Evolutionary conservation across 2,888 invertebrate genomes (phyloP).

Genomic region (Acanthosepion pharaonis): DNA sequence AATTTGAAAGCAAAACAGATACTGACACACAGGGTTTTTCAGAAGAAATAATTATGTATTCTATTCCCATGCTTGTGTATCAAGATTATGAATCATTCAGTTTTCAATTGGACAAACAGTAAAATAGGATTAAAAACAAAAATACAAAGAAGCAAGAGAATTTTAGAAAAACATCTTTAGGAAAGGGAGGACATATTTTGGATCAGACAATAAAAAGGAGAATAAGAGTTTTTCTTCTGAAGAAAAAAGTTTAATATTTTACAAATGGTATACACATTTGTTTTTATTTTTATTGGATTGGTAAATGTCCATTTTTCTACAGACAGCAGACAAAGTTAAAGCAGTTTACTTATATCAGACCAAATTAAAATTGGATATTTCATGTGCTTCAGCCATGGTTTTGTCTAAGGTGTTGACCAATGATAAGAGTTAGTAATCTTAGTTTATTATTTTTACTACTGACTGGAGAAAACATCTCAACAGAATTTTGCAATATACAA

Average conservation of each 20-base stretch:
- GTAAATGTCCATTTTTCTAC: no score
- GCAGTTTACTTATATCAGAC: no score
- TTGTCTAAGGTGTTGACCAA: background rate
- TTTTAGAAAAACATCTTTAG: no score
- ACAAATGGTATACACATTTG: slow-evolving; percentile 18
- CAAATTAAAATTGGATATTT: no score
- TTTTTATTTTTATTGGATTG: background rate
- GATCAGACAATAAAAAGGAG: background rate
- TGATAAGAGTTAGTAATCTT: background rate
- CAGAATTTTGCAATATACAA: background rate
- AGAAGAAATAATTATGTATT: background rate
- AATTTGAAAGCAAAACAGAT: background rate
- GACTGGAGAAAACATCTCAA: background rate
- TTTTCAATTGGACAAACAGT: no score
- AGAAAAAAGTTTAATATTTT: background rate
- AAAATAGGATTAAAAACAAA: background rate
- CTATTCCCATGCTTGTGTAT: background rate
- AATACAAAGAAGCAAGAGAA: background rate
- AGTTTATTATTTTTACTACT: background rate
- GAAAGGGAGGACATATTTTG: background rate
- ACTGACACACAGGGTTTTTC: background rate
- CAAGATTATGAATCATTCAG: background rate
- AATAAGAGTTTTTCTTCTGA: background rate
- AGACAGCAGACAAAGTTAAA: no score
- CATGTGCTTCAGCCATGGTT: background rate